Conservation (phyloP, 2,113 vertebrate species). For the Laterallus jamaicensis region DNA sequence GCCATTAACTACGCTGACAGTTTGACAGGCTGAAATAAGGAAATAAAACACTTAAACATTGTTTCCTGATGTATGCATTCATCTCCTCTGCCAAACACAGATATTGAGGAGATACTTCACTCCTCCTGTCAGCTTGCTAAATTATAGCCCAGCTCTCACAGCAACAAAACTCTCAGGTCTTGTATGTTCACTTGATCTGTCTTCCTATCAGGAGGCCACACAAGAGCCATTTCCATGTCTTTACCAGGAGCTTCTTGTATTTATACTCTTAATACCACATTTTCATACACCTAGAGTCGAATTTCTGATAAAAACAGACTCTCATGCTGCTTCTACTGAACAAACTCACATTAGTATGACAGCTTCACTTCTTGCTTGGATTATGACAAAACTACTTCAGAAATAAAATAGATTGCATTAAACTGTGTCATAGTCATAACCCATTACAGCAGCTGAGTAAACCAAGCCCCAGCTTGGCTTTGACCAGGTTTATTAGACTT, state of each 20-base stretch:
- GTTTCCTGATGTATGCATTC: slow-evolving; percentile 88
- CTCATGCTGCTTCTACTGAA: not conserved
- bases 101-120: slow-evolving; percentile 87
- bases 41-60: slow-evolving; percentile 88
- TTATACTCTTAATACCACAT: not conserved
- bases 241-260: not conserved
- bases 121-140: slow-evolving; percentile 84
- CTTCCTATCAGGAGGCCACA: not conserved
- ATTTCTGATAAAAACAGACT: slow-evolving; percentile 12
- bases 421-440: not conserved
- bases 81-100: slow-evolving; percentile 89
- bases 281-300: not conserved
- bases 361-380: slow-evolving; percentile 12
- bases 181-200: slow-evolving; percentile 5
- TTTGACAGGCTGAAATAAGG: slow-evolving; percentile 83
- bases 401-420: slow-evolving; percentile 20
- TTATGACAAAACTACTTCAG: not conserved
- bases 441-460: not conserved
- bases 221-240: not conserved
- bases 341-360: not conserved
- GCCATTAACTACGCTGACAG: slow-evolving; percentile 84
- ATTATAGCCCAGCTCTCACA: slow-evolving; percentile 79
- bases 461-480: not conserved
- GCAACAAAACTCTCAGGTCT: slow-evolving; percentile 30
- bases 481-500: slow-evolving; percentile 24